Percentiles rank a stretch among this genome's conserved stretches.
These are phyloP conservation scores for Leucozona laternaria DNA, from an alignment of 2,888 invertebrate species.

Conservation along the genomic window DNA sequence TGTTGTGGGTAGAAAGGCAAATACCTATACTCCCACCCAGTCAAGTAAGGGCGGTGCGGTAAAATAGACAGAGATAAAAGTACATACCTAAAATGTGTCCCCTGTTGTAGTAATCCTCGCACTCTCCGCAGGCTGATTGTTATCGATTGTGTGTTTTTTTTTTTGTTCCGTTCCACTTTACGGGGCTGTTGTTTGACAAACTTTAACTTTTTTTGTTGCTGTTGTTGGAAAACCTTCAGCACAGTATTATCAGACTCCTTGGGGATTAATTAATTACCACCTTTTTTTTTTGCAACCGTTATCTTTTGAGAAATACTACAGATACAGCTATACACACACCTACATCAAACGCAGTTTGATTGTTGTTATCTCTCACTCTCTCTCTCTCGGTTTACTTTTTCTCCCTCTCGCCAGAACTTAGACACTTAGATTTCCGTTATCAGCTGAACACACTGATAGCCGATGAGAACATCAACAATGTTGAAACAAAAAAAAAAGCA, in stretches of 20 bases:
- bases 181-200: neutral
- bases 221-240: neutral
- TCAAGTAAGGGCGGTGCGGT: neutral
- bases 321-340: conserved; percentile 28
- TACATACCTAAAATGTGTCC: conserved; percentile 33
- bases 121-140: conserved; percentile 7
- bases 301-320: conserved; percentile 5
- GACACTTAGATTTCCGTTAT: conserved; percentile 55
- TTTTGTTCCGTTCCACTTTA: neutral
- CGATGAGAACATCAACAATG: conserved; percentile 29
- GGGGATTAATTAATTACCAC: conserved; percentile 44
- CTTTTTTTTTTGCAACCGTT: conserved; percentile 4
- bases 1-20: neutral
- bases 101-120: conserved; percentile 23
- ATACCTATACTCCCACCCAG: neutral
- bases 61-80: neutral
- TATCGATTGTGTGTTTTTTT: neutral
- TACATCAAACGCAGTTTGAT: conserved; percentile 33
- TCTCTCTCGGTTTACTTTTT: conserved; percentile 15
- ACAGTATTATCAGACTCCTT: conserved; percentile 45
- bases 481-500: neutral
- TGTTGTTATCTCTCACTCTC: conserved; percentile 53
- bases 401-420: conserved; percentile 16
- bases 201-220: conserved; percentile 32
- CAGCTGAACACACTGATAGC: conserved; percentile 41